Evolutionary conservation across 2,113 vertebrate genomes (phyloP).

Genomic region (Rissa tridactyla): DNA sequence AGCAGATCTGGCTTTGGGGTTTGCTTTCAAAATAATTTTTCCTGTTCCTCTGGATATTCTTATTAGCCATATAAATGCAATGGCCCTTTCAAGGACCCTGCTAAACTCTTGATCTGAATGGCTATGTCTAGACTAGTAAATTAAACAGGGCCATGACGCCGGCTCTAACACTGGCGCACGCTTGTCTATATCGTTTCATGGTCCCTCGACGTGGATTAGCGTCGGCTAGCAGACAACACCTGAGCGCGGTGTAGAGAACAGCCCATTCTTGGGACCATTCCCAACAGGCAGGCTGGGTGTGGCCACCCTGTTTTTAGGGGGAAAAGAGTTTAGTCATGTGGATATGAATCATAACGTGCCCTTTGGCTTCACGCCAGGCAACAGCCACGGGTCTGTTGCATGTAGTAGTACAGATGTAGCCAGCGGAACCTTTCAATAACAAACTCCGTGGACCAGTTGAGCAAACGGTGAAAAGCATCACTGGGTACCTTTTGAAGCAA

Average conservation of each 20-base stretch:
- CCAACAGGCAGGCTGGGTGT: slow-evolving; percentile 28
- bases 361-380: not conserved
- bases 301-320: not conserved
- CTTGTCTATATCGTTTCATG: not conserved
- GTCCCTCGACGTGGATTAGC: not conserved
- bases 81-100: not conserved
- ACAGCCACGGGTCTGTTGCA: not conserved
- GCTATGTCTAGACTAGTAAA: slow-evolving; percentile 18
- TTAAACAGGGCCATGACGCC: not conserved
- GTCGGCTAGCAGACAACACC: not conserved
- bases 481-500: not conserved
- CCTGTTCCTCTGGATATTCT: not conserved
- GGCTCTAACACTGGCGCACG: not conserved
- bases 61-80: not conserved
- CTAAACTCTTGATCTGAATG: not conserved
- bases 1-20: not conserved
- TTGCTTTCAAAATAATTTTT: not conserved
- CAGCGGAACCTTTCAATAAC: not conserved
- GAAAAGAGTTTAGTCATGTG: not conserved
- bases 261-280: slow-evolving; percentile 15
- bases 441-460: not conserved
- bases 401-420: not conserved
- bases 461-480: not conserved
- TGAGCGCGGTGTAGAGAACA: not conserved
- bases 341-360: not conserved